A percentile compares a stretch with the other conserved stretches of the same genome.
These are phyloP conservation scores for Nomada ferruginata DNA, from an alignment of 2,888 invertebrate species.

Conservation along the genomic window DNA sequence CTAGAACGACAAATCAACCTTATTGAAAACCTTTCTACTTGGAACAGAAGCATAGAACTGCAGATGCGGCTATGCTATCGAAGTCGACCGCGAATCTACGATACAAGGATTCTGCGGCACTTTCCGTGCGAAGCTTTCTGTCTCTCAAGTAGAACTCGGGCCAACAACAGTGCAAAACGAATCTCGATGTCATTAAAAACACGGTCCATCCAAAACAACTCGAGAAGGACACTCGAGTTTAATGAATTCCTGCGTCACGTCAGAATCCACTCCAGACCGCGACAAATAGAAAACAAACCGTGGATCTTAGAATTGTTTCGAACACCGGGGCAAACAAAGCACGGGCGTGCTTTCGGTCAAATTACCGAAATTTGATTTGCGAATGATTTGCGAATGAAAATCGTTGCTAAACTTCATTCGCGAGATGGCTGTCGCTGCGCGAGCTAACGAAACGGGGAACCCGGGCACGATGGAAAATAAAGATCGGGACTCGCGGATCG, in stretches of 20 bases:
- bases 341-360: too few relatives aligned
- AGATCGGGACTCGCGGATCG: slow-evolving; percentile 46
- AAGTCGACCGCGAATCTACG: not conserved
- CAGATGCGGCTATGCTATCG: not conserved
- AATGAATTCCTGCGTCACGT: too few relatives aligned
- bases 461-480: slow-evolving; percentile 30
- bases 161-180: not conserved
- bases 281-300: too few relatives aligned
- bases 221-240: too few relatives aligned
- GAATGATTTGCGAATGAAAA: too few relatives aligned
- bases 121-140: not conserved
- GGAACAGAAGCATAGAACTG: not conserved
- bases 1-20: slow-evolving; percentile 9
- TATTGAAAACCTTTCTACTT: slow-evolving; percentile 8
- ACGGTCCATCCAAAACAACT: too few relatives aligned
- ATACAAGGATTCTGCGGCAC: not conserved
- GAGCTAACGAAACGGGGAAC: slow-evolving; percentile 5
- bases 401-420: too few relatives aligned
- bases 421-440: too few relatives aligned
- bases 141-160: not conserved
- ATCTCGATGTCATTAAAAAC: slow-evolving; percentile 19
- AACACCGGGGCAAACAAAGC: too few relatives aligned
- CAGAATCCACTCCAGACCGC: too few relatives aligned
- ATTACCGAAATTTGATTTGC: too few relatives aligned
- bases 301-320: too few relatives aligned